phyloP scores from a whole-genome alignment of 2,888 invertebrate species.

The Megalurothrips usitatus region DNA sequence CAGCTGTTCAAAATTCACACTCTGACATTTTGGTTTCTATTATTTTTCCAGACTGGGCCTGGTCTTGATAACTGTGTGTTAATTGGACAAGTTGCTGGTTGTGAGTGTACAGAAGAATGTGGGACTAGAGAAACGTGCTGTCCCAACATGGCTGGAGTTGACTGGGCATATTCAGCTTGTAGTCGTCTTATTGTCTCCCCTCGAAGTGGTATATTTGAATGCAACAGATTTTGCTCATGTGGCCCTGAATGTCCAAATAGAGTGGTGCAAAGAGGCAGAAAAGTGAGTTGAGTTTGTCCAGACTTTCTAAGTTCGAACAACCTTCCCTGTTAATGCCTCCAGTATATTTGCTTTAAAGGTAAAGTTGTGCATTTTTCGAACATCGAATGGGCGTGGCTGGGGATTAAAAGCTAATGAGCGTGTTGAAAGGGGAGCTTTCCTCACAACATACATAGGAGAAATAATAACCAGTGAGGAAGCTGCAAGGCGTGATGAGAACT shows the following conservation, averaged over 20 bases:
- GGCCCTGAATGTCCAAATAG: constrained; percentile 6
- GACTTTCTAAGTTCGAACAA: background rate
- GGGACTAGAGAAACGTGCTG: background rate
- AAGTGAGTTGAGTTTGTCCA: background rate
- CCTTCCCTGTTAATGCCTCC: background rate
- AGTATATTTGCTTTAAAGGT: background rate
- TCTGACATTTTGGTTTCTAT: background rate
- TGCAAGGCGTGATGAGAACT: background rate
- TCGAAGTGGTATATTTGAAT: background rate
- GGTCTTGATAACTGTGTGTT: background rate
- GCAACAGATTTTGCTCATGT: constrained; percentile 21
- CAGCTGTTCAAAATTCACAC: background rate
- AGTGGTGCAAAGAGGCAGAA: constrained; percentile 6
- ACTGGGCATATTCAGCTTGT: background rate
- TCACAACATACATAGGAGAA: background rate
- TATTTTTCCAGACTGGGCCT: background rate
- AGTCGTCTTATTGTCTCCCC: constrained; percentile 1
- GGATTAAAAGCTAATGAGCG: background rate
- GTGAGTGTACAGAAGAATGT: background rate
- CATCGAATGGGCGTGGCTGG: background rate
- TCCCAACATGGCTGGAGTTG: background rate
- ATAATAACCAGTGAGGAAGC: constrained; percentile 11
- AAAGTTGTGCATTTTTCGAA: background rate
- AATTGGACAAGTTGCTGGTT: constrained; percentile 2
- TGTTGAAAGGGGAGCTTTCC: background rate